These are phyloP conservation scores for Hemitrygon akajei DNA, from an alignment of 2,797 vertebrate genomes.

Conservation along the genomic window DNA sequence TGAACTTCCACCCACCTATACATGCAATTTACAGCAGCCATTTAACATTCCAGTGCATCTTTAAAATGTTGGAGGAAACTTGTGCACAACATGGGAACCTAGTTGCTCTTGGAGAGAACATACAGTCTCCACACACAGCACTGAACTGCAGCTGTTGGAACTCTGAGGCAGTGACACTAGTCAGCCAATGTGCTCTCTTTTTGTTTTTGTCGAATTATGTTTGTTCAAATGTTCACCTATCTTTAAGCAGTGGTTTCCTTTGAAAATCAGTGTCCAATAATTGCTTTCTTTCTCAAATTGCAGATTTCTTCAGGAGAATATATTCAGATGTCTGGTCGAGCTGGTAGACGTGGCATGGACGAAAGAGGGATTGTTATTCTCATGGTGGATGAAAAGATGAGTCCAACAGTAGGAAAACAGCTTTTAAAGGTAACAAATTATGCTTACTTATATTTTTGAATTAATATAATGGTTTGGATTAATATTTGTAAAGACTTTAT, in stretches of 20 bases:
- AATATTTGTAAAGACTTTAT: background rate
- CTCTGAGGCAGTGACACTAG: no score
- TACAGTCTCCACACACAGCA: no score
- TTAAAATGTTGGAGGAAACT: no score
- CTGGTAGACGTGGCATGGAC: constrained; percentile 94
- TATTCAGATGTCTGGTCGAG: constrained; percentile 98
- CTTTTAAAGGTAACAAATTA: constrained; percentile 80
- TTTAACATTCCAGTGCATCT: no score
- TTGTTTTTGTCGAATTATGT: background rate
- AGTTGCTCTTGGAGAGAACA: no score
- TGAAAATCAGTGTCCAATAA: constrained; percentile 28
- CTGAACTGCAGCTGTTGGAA: no score
- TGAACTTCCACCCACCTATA: no score
- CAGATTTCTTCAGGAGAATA: constrained; percentile 97
- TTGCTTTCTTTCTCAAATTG: constrained; percentile 40
- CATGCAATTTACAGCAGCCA: no score
- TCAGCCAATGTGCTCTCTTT: background rate
- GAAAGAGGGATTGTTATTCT: constrained; percentile 96
- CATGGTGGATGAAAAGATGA: constrained; percentile 98
- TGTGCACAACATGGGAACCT: no score
- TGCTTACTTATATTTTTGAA: background rate
- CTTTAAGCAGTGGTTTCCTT: background rate
- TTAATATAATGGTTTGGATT: no score
- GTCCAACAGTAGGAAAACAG: constrained; percentile 87
- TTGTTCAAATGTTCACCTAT: constrained; percentile 17